A percentile compares a stretch with the other conserved stretches of the same genome.
These are phyloP conservation scores for Apantesis nais DNA, from an alignment of 2,888 invertebrate genomes.

Conservation along the genomic window DNA sequence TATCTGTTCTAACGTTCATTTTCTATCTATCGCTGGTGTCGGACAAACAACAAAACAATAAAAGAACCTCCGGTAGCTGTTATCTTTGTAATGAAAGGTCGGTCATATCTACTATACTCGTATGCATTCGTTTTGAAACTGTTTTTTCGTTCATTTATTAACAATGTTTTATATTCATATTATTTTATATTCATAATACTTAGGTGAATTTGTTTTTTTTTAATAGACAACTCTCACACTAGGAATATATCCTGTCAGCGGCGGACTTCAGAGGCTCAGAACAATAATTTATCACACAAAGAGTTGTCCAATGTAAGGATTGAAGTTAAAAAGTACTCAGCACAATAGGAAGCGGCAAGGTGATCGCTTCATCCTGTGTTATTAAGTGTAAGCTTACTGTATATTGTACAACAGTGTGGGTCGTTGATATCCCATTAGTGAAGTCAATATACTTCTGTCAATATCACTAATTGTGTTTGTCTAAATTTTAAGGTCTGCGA, in stretches of 20 bases:
- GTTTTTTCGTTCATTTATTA: background rate
- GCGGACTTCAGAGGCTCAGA: too few species aligned
- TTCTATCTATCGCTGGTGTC: slow-evolving; percentile 46
- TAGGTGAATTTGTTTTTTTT: too few species aligned
- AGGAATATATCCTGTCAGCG: too few species aligned
- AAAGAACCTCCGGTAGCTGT: slow-evolving; percentile 34
- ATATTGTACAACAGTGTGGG: background rate
- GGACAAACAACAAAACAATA: slow-evolving; percentile 47
- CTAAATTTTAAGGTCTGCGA: slow-evolving; percentile 12
- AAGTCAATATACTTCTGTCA: slow-evolving; percentile 15
- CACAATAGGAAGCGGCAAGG: background rate
- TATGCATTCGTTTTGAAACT: background rate
- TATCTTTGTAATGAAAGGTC: slow-evolving; percentile 41
- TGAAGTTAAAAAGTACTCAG: too few species aligned
- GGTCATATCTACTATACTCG: slow-evolving; percentile 8
- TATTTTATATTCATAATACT: too few species aligned
- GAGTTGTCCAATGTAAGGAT: too few species aligned
- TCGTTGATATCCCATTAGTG: slow-evolving; percentile 18
- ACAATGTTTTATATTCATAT: background rate
- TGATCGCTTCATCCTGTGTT: background rate
- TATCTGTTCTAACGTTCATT: slow-evolving; percentile 54
- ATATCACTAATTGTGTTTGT: slow-evolving; percentile 24
- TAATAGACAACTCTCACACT: too few species aligned
- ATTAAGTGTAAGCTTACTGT: background rate
- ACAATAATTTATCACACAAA: too few species aligned